Evolutionary conservation across 2,113 vertebrate genomes (phyloP).

Genomic region (Alaudala cheleensis): DNA sequence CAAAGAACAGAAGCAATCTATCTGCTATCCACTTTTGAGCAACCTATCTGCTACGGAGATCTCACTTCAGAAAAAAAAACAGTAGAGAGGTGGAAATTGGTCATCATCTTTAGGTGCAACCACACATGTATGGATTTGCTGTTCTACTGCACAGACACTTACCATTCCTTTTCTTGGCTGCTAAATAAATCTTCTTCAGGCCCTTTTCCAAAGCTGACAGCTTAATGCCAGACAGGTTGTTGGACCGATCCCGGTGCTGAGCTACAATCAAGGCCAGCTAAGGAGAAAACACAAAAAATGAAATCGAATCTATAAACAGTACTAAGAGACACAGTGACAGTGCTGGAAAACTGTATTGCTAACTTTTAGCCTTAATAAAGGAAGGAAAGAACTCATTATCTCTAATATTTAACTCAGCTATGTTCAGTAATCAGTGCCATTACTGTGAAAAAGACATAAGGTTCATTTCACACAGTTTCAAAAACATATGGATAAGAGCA

Average conservation of each 20-base stretch:
- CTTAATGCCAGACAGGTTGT: conserved; percentile 87
- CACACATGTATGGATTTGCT: background rate
- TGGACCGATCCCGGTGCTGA: conserved; percentile 83
- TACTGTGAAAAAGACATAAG: background rate
- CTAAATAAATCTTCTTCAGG: conserved; percentile 85
- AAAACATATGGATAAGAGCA: background rate
- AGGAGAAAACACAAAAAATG: background rate
- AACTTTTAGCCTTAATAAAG: background rate
- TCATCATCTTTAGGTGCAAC: background rate
- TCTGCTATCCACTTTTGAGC: background rate
- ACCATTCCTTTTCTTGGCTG: conserved; percentile 86
- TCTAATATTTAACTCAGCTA: background rate
- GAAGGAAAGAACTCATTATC: background rate
- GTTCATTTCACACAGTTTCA: background rate
- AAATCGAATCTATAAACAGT: background rate
- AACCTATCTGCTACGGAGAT: background rate
- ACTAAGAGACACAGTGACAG: background rate
- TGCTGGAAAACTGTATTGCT: background rate
- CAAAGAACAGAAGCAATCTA: background rate
- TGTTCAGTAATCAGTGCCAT: background rate
- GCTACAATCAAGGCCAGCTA: conserved; percentile 90
- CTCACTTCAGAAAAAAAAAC: background rate
- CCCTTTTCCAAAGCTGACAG: conserved; percentile 86
- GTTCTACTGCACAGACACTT: conserved; percentile 8
- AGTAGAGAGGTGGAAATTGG: background rate